Evolutionary conservation across 53 echinoderm and acorn worm genomes (phyloP).

Genomic region (Henricia sp.): DNA sequence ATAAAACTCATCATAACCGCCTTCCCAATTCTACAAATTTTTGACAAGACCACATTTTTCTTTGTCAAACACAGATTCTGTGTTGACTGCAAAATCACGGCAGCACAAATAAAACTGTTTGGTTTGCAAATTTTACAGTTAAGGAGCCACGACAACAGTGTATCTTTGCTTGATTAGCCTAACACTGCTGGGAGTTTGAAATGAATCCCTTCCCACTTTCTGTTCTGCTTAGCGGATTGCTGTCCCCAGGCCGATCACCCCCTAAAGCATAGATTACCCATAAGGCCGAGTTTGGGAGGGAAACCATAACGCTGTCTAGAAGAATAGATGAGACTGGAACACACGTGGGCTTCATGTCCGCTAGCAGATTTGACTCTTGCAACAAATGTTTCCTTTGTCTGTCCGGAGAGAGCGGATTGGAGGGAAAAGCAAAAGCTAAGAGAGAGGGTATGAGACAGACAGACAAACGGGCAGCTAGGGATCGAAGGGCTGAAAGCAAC

Average conservation of each 20-base stretch:
- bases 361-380: constrained; percentile 2
- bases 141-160: constrained; percentile 41
- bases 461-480: too few species aligned
- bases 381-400: constrained; percentile 40
- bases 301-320: constrained; percentile 11
- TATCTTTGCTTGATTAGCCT: not conserved
- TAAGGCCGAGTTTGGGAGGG: constrained; percentile 44
- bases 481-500: not conserved
- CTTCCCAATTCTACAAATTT: too few species aligned
- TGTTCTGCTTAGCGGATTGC: not conserved
- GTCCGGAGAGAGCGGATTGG: too few species aligned
- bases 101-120: not conserved
- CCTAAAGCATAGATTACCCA: constrained; percentile 48
- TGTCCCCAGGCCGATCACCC: constrained; percentile 19
- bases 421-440: too few species aligned
- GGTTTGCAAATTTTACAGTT: constrained; percentile 32
- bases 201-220: not conserved
- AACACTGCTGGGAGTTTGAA: constrained; percentile 19
- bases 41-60: too few species aligned
- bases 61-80: too few species aligned
- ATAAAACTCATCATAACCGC: too few species aligned
- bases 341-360: not conserved
- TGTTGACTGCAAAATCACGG: too few species aligned
- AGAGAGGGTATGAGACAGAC: not conserved
- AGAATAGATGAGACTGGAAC: constrained; percentile 35